These are phyloP conservation scores for Zingel zingel DNA, from an alignment of 2,113 vertebrate genomes.

Conservation along the genomic window DNA sequence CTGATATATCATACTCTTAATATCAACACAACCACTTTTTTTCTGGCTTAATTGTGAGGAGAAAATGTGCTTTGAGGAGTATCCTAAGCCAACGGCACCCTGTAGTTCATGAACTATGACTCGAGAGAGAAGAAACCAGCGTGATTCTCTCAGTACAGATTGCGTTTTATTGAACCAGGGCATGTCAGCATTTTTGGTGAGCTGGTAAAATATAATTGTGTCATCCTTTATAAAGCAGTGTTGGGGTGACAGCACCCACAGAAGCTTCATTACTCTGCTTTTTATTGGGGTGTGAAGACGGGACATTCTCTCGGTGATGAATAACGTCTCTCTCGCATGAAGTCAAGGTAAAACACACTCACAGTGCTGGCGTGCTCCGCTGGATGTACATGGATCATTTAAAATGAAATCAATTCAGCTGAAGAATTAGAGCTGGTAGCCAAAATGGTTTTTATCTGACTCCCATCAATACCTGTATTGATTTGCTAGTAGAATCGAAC, in stretches of 20 bases:
- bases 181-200: constrained; percentile 86
- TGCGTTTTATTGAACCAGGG: constrained; percentile 83
- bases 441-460: constrained; percentile 80
- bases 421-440: constrained; percentile 80
- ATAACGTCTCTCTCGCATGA: constrained; percentile 81
- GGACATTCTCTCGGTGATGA: constrained; percentile 81
- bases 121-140: constrained; percentile 59
- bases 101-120: constrained; percentile 77
- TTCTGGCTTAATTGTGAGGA: constrained; percentile 61
- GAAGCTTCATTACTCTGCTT: constrained; percentile 86
- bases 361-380: constrained; percentile 59
- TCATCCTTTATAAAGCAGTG: constrained; percentile 87
- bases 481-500: constrained; percentile 71
- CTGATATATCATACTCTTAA: constrained; percentile 45
- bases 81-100: constrained; percentile 49
- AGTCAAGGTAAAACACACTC: constrained; percentile 83
- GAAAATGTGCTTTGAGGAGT: constrained; percentile 50
- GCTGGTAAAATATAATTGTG: constrained; percentile 88
- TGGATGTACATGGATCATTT: constrained; percentile 81
- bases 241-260: constrained; percentile 83
- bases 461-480: constrained; percentile 79
- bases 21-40: constrained; percentile 40
- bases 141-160: constrained; percentile 70
- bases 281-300: constrained; percentile 84
- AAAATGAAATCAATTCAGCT: constrained; percentile 83